These are phyloP conservation scores for Cremastinae sp. DNA, from an alignment of 2,888 invertebrate species.

Conservation along the genomic window DNA sequence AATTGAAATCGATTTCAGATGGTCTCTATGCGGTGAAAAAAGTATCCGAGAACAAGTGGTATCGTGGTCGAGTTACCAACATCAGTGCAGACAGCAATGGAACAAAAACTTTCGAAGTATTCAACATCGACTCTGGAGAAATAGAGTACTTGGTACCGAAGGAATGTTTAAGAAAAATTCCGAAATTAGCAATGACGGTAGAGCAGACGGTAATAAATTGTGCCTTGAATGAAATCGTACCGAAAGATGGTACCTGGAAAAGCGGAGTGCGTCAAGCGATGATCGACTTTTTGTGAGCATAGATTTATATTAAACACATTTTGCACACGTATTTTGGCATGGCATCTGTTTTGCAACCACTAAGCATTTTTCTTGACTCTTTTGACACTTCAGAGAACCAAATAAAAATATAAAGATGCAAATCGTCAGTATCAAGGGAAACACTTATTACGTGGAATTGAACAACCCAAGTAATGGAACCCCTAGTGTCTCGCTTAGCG, in stretches of 20 bases:
- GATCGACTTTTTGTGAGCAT: conserved; percentile 39
- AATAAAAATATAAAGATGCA: conserved; percentile 69
- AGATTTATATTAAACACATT: not conserved
- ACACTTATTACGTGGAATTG: conserved; percentile 78
- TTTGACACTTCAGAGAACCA: conserved; percentile 62
- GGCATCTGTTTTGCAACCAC: not conserved
- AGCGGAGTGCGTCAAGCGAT: conserved; percentile 81
- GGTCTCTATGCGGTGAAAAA: conserved; percentile 84
- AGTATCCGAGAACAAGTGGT: conserved; percentile 84
- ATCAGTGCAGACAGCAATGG: conserved; percentile 69
- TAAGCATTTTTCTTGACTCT: not conserved
- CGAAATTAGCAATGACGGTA: conserved; percentile 78
- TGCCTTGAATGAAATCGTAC: conserved; percentile 82
- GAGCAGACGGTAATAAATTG: conserved; percentile 84
- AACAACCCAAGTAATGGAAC: conserved; percentile 36
- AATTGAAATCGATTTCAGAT: no score
- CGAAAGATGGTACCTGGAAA: conserved; percentile 81
- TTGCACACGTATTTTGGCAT: not conserved
- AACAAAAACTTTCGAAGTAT: conserved; percentile 81
- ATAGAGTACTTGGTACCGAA: conserved; percentile 80
- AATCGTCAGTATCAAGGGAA: conserved; percentile 64
- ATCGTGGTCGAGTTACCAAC: conserved; percentile 83
- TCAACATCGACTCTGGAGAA: conserved; percentile 86
- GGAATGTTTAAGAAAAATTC: conserved; percentile 71
- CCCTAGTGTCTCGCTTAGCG: conserved; percentile 76